These are phyloP conservation scores for Phaetusa simplex DNA, from an alignment of 2,113 vertebrate species.

Conservation along the genomic window DNA sequence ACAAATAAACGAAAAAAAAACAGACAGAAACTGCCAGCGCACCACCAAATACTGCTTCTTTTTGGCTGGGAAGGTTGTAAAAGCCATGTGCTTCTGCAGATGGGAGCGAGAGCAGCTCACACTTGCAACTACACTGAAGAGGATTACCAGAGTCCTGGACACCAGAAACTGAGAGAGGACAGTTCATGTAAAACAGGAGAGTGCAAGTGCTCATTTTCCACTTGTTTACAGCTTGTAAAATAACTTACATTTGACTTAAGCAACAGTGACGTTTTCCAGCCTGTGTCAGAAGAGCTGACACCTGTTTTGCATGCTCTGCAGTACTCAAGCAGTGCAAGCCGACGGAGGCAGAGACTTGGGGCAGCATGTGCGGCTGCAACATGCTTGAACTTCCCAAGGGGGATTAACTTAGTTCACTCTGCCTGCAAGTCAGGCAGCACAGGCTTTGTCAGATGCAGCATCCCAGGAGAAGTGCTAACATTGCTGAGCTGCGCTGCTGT, in stretches of 20 bases:
- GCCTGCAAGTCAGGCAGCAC: not conserved
- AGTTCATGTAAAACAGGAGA: not conserved
- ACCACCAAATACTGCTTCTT: not conserved
- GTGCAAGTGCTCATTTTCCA: not conserved
- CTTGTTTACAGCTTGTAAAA: not conserved
- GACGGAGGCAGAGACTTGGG: not conserved
- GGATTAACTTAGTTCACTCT: not conserved
- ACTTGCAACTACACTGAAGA: not conserved
- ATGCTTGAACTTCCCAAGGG: not conserved
- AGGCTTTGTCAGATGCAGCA: not conserved
- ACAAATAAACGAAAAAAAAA: not conserved
- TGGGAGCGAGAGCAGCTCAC: not conserved
- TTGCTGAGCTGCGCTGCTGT: rapidly evolving
- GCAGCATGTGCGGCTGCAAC: not conserved
- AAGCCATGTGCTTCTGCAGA: not conserved
- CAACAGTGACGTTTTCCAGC: not conserved
- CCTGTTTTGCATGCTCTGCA: not conserved
- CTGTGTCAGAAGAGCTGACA: not conserved
- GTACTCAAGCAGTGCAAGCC: not conserved
- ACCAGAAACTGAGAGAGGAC: not conserved
- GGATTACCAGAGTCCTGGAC: not conserved
- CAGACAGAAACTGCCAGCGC: not conserved
- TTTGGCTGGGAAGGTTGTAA: not conserved
- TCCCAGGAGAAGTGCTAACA: not conserved
- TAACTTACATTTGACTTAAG: not conserved